These are phyloP conservation scores for Ostrea edulis DNA, from an alignment of 1,140 invertebrate genomes.

Conservation along the genomic window DNA sequence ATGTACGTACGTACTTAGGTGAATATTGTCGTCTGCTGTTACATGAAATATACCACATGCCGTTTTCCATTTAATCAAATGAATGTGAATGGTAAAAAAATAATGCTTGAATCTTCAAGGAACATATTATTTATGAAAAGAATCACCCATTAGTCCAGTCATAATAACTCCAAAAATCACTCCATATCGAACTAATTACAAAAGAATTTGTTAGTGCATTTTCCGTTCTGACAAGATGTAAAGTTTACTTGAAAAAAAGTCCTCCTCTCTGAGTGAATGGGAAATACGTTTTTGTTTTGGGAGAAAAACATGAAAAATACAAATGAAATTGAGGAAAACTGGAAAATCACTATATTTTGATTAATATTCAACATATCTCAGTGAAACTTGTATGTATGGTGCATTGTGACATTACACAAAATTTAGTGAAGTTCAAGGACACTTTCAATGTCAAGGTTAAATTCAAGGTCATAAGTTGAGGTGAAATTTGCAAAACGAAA, in stretches of 20 bases:
- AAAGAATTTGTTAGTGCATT: conserved; percentile 3
- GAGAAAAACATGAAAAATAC: conserved; percentile 9
- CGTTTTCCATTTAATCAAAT: no score
- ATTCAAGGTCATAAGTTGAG: background rate
- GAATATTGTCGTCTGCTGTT: no score
- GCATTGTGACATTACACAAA: background rate
- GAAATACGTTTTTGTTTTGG: no score
- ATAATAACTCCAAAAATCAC: conserved; percentile 3
- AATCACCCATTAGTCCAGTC: no score
- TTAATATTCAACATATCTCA: no score
- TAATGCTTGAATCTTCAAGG: no score
- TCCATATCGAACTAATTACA: conserved; percentile 1
- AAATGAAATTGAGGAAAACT: conserved; percentile 4
- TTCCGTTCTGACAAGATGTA: background rate
- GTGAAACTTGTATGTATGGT: background rate
- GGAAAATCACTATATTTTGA: no score
- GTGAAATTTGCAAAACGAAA: conserved; percentile 1
- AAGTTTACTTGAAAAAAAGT: background rate
- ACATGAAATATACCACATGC: no score
- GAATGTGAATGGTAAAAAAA: no score
- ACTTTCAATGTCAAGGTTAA: conserved; percentile 9
- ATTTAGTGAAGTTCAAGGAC: background rate
- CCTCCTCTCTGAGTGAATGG: conserved; percentile 1
- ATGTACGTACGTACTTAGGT: no score
- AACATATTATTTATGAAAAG: no score